Percentiles rank a stretch among this genome's conserved stretches.
Evolutionary conservation across 1,140 invertebrate genomes (phyloP).

Genomic region (Medauroidea extradentata): DNA sequence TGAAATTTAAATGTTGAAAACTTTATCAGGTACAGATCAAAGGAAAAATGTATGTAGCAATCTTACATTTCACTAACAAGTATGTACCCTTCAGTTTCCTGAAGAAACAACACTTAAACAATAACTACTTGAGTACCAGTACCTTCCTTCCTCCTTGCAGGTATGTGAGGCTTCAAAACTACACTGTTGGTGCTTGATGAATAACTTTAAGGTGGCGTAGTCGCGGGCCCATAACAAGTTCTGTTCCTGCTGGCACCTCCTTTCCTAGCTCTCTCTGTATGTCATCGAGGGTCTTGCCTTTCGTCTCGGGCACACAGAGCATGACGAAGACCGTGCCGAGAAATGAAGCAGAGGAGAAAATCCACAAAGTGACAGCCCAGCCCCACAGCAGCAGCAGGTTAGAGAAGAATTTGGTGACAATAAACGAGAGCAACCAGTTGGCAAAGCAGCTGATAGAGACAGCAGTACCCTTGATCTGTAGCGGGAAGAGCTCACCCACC

Average conservation of each 20-base stretch:
- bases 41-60: too few relatives aligned
- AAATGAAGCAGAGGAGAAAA: constrained; percentile 51
- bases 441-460: constrained; percentile 23
- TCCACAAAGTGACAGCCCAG: constrained; percentile 52
- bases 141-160: too few relatives aligned
- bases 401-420: constrained; percentile 52
- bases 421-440: constrained; percentile 49
- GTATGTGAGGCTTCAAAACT: too few relatives aligned
- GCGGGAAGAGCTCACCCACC: constrained; percentile 69
- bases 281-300: constrained; percentile 67
- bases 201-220: too few relatives aligned
- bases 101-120: too few relatives aligned
- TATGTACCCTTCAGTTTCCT: too few relatives aligned
- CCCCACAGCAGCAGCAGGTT: constrained; percentile 43
- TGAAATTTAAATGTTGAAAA: too few relatives aligned
- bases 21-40: too few relatives aligned
- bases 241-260: constrained; percentile 13
- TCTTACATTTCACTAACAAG: too few relatives aligned
- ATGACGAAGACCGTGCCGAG: constrained; percentile 50
- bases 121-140: too few relatives aligned
- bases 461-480: constrained; percentile 60
- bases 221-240: too few relatives aligned
- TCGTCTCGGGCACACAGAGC: constrained; percentile 72
- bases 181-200: too few relatives aligned
- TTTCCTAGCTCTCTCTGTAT: constrained; percentile 59